A percentile compares a stretch with the other conserved stretches of the same genome.
Evolutionary conservation across 2,797 vertebrate genomes (phyloP).

Genomic region (Phoxinus dragarum): DNA sequence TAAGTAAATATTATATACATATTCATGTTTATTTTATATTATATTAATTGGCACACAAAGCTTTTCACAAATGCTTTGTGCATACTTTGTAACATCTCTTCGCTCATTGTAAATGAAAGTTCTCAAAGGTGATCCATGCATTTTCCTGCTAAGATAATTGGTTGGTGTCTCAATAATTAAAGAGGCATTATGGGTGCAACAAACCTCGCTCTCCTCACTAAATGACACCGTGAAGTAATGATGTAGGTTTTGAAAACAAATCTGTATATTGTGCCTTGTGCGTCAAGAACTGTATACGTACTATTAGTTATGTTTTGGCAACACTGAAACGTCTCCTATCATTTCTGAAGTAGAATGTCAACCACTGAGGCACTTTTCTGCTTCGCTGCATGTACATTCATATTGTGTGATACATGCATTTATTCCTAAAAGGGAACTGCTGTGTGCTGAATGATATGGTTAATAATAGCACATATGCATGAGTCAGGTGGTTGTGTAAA

Average conservation of each 20-base stretch:
- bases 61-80: neutral
- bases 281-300: neutral
- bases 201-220: conserved; percentile 12
- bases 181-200: conserved; percentile 26
- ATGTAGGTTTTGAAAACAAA: conserved; percentile 26
- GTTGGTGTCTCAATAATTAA: conserved; percentile 41
- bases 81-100: conserved; percentile 1
- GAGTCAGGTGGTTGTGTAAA: conserved; percentile 44
- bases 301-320: conserved; percentile 4
- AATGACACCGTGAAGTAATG: conserved; percentile 12
- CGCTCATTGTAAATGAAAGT: conserved; percentile 17
- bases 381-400: conserved; percentile 33
- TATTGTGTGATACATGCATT: conserved; percentile 42
- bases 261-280: conserved; percentile 8
- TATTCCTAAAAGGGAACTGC: conserved; percentile 43
- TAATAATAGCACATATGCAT: conserved; percentile 55
- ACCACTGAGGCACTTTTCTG: neutral
- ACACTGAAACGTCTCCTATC: conserved; percentile 23
- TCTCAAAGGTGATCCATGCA: conserved; percentile 25
- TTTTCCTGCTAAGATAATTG: conserved; percentile 38
- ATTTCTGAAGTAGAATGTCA: conserved; percentile 24
- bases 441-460: conserved; percentile 56
- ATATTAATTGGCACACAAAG: neutral
- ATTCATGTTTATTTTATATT: neutral
- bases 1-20: neutral